These are phyloP conservation scores for Ceratosolen fusciceps DNA, from an alignment of 1,140 invertebrate species.

Conservation along the genomic window DNA sequence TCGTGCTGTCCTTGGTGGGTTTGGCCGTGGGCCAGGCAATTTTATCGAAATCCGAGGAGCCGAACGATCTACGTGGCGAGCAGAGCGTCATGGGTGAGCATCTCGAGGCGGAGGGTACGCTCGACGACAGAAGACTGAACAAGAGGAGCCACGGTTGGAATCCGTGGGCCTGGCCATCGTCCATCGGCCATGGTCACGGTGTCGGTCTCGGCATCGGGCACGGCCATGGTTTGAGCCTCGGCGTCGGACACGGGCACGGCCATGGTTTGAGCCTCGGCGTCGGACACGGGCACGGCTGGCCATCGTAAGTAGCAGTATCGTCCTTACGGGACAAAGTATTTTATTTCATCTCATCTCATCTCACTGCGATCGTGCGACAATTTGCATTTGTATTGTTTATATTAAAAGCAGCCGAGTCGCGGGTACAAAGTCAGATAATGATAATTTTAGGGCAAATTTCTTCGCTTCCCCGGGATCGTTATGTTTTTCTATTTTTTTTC, in stretches of 20 bases:
- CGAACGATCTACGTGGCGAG: constrained; percentile 45
- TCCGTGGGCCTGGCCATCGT: constrained; percentile 7
- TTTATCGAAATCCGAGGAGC: constrained; percentile 37
- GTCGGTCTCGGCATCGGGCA: constrained; percentile 3
- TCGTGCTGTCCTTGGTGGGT: constrained; percentile 53
- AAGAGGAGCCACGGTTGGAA: constrained; percentile 57
- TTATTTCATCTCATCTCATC: neutral
- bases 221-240: constrained; percentile 23
- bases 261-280: constrained; percentile 6
- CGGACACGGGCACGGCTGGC: constrained; percentile 48
- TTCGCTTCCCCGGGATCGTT: no score
- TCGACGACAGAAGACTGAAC: constrained; percentile 53
- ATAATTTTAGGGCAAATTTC: no score
- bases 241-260: constrained; percentile 14
- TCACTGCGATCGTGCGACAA: no score
- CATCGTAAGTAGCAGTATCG: no score
- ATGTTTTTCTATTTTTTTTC: no score
- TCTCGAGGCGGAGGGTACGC: constrained; percentile 26
- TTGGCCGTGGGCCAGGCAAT: constrained; percentile 46
- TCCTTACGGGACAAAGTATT: no score
- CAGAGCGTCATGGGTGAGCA: constrained; percentile 13
- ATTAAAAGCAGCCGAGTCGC: no score
- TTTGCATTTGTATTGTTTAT: no score
- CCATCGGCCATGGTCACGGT: constrained; percentile 34
- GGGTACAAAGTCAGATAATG: no score